These are phyloP conservation scores for Camelus bactrianus DNA, from an alignment of 2,113 vertebrate genomes.

Conservation along the genomic window DNA sequence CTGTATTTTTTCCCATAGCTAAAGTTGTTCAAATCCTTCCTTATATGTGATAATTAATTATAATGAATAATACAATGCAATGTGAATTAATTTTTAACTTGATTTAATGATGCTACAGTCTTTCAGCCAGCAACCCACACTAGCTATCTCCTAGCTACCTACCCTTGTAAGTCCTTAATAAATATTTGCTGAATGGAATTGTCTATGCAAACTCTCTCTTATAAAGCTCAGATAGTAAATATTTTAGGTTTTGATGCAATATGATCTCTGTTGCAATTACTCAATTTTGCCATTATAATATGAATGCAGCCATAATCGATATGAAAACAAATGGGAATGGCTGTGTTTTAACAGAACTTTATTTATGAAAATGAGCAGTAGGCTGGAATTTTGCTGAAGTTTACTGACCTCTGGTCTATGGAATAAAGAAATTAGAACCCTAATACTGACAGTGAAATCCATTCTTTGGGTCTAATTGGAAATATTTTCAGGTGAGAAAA, in stretches of 20 bases:
- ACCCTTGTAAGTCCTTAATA: not conserved
- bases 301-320: not conserved
- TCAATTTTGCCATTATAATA: not conserved
- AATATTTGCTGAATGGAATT: not conserved
- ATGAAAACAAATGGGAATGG: not conserved
- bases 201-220: not conserved
- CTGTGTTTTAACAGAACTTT: not conserved
- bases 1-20: not conserved
- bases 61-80: not conserved
- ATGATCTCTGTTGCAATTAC: not conserved
- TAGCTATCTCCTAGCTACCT: not conserved
- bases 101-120: not conserved
- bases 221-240: not conserved
- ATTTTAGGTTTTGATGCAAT: not conserved
- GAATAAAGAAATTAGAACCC: not conserved
- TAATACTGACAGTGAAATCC: not conserved
- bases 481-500: not conserved
- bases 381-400: constrained; percentile 10
- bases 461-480: not conserved
- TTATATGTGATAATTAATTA: not conserved
- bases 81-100: constrained; percentile 28
- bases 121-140: not conserved
- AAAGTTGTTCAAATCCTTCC: not conserved
- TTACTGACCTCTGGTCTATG: not conserved
- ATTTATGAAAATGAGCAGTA: not conserved